Base-by-base conservation (phyloP, 1,140 invertebrate species). In the Habropoda laboriosa region DNA sequence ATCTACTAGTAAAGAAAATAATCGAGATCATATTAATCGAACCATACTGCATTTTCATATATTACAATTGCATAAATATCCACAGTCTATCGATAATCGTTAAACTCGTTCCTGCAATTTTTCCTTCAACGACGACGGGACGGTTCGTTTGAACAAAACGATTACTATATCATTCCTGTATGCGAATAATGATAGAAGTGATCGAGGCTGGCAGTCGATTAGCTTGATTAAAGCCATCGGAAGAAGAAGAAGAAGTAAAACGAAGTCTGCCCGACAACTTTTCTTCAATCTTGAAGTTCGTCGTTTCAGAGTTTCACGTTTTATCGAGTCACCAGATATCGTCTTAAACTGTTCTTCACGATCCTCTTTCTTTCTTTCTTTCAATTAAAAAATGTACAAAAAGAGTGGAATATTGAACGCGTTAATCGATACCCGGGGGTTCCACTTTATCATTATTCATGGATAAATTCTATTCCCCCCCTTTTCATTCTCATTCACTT, bases 201-300 rank as follows among this genome's bases (percentile, higher is more conserved):
- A 38, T 61, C 42, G 12, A 53, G 30, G 18, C 57, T 60, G 76
- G 67, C 67, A 61, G 67, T 63, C 8, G 18, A 68, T 68, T 47
- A 38, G 35, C n/a, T n/a, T n/a, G 32, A 66, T 40, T 13, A 30
- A 58, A 42, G 4, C 30, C 12, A 47, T 45, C 12, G 5, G 24
- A 30, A 49, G 24, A n/a, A n/a, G n/a, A n/a, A n/a, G 4, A 18
- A 18, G 12, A 5, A 8, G 18, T 38, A 30, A 5, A n/a, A 32
- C 57, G 3, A 35, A 21, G 45, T 21, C 27, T 35, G 10, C 3
- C 5, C 32, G 18, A n/a, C 12, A 6, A 2, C 2, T 18, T 30
- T 47, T 42, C 18, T 32, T 40, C 24, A 18, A 35, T n/a, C 5
- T 21, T n/a, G n/a, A n/a, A 49, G 47, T 18, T 16, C 7, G 13